Base-by-base conservation (phyloP, 2,888 invertebrate genomes). In the Sthenelais limicola region DNA sequence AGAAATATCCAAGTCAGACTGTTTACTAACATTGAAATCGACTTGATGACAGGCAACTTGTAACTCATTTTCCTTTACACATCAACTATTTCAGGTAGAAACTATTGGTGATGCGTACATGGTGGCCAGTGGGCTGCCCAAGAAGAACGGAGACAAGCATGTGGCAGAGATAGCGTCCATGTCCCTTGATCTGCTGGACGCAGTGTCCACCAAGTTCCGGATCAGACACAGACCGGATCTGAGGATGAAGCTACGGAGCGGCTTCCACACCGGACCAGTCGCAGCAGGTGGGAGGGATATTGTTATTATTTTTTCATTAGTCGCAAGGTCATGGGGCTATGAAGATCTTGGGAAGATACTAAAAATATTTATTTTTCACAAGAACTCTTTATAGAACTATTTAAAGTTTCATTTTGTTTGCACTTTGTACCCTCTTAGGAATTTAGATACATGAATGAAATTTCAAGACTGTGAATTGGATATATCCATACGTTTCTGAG, bases 141-240 rank as follows among this genome's bases (percentile, higher is more conserved):
- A 30, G n/a, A 18, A 48, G 30, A 71, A 71, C 30, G 62, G 58
- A 4, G 47, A 58, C 58, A 70, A 54, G 26, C 71, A 71, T 26
- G 71, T 71, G 32, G 32, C 28, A n/a, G 71, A 71, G 33, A 62
- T 71, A 5, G 71, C 71, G 1, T 47, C 47, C 24, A 43, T 71
- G 43, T 33, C 71, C 30, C 47, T 71, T 18, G 71, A 71, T 32
- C 71, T 71, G 0, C 48, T 71, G 15, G 30, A 26, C 5, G 66
- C 66, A 1, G 66, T 66, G 32, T 66, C 43, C 24, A n/a, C 21
- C 3, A 66, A 43, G 38, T 66, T 66, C 66, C n/a, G 66, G 35
- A 66, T 66, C 38, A 35, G 66, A n/a, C 66, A 66, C 66, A 66
- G 38, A 43, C 66, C 66, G 26, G 66, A 66, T 21, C 3, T 66